Evolutionary conservation across 2,113 vertebrate species (phyloP).

Genomic region (Prunella fulvescens): DNA sequence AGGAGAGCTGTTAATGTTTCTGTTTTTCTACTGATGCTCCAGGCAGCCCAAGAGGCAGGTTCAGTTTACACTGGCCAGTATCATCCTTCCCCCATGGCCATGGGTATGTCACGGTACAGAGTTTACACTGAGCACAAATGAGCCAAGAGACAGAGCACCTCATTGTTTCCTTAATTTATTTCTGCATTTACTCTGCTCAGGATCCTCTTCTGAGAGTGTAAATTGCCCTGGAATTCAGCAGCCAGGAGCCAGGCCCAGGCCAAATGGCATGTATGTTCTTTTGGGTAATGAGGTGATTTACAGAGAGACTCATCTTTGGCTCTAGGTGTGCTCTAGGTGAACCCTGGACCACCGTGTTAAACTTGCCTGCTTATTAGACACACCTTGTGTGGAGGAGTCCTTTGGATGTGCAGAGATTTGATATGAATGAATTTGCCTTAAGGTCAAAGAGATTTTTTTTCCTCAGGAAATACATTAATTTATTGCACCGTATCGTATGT

Average conservation of each 20-base stretch:
- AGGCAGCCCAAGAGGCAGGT: neutral
- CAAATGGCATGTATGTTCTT: neutral
- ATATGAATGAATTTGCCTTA: neutral
- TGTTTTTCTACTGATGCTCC: neutral
- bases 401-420: neutral
- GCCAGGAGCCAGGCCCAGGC: neutral
- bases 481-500: neutral
- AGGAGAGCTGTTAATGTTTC: neutral
- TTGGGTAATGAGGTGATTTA: neutral
- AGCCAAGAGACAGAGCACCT: neutral
- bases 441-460: neutral
- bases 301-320: neutral
- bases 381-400: neutral
- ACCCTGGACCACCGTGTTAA: neutral
- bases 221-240: neutral
- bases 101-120: rapidly evolving
- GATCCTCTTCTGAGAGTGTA: neutral
- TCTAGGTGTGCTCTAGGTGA: neutral
- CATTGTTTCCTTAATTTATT: neutral
- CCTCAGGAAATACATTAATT: neutral
- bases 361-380: neutral
- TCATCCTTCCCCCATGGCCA: neutral
- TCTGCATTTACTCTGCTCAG: neutral
- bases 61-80: neutral
- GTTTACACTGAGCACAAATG: neutral